Evolutionary conservation across 2,797 vertebrate genomes (phyloP), one percentile per base, ranked within the genome.

Genomic region (Myotis pilosus): DNA sequence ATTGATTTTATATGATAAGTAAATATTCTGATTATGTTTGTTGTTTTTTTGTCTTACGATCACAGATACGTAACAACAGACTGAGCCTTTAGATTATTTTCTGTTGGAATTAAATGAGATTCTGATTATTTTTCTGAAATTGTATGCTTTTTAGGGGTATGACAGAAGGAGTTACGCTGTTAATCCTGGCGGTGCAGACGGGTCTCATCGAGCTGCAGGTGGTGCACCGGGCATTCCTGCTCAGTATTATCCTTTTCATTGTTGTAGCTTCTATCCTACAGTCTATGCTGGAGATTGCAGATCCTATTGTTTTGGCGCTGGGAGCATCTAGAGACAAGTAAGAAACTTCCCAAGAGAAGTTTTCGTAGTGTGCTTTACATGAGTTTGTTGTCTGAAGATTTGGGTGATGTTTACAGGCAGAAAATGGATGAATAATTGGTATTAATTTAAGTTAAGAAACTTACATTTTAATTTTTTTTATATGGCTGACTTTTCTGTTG

Each of bases 221-320:
- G 53, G 99, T 99, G 91, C 99, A 99, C 96, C 98, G 99, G 96
- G 99, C 99, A 0, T 99, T 99, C 98, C 99, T 99, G 78, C 99
- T 99, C 95, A 99, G 99, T 97, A 99, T 99, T 97, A 99, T 99
- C 98, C 99, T 99, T 96, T 99, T 99, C 98, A 99, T 99, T 53
- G 99, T 99, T 44, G 99, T 99, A 47, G 99, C 99, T 49, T 99
- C 99, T 92, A 99, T 99, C 94, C 98, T 99, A 60, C 99, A 99
- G 98, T 99, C 99, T 60, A 99, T 99, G 99, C 97, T 99, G 98
- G 99, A 99, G 98, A 99, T 99, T 19, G 99, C 99, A 55, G 99
- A 99, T 97, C 99, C 99, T 85, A 99, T 99, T 95, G 99, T 99
- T 80, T 97, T 99, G 98, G 99, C 99, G 1, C 93, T 99, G 94